phyloP scores from a whole-genome alignment of 2,888 invertebrate species.

The Plutella xylostella region DNA sequence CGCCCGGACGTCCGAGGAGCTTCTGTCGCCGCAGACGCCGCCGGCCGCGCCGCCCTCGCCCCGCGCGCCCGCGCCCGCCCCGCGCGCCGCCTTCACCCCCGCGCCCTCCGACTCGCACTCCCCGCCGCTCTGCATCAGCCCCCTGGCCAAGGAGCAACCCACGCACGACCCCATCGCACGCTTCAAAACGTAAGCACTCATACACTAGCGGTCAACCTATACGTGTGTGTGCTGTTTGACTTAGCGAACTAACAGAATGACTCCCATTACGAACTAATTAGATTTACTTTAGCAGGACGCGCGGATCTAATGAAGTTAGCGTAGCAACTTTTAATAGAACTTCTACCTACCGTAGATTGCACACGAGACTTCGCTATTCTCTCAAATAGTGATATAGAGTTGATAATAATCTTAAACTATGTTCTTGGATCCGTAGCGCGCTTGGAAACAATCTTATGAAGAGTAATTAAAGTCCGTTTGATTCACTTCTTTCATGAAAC shows the following conservation, averaged over 20 bases:
- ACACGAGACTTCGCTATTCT: no score
- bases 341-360: neutral
- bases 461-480: no score
- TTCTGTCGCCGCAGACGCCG: constrained; percentile 47
- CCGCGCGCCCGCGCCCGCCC: constrained; percentile 22
- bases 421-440: no score
- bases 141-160: constrained; percentile 45
- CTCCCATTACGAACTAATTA: neutral
- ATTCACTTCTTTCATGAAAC: no score
- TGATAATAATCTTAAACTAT: no score
- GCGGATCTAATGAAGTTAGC: neutral
- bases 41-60: constrained; percentile 30
- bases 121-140: constrained; percentile 56
- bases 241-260: constrained; percentile 1
- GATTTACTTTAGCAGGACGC: neutral
- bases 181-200: constrained; percentile 58
- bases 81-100: constrained; percentile 12
- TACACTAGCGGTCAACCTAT: neutral
- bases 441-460: no score
- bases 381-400: no score
- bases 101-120: constrained; percentile 38
- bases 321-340: constrained; percentile 1
- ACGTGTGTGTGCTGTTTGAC: constrained; percentile 6
- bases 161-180: constrained; percentile 51
- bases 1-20: constrained; percentile 51